Evolutionary conservation across 2,113 vertebrate genomes (phyloP).

Genomic region (Tachuris rubrigastra): DNA sequence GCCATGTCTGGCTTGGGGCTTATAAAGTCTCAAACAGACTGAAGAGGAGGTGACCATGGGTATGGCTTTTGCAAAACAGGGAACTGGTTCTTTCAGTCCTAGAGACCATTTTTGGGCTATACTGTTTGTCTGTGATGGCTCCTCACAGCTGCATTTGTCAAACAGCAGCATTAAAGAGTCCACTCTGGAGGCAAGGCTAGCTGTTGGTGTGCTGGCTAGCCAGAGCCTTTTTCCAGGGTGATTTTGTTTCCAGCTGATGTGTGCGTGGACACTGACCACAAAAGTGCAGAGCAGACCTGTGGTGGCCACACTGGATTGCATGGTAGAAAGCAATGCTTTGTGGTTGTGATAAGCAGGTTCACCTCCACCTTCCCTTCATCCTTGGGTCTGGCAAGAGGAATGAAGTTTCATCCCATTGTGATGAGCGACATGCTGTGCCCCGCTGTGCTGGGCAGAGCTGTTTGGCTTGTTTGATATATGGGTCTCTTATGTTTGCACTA

Average conservation of each 20-base stretch:
- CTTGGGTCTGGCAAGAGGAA: not conserved
- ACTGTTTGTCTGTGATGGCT: fast-evolving
- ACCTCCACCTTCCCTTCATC: not conserved
- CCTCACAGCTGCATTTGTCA: not conserved
- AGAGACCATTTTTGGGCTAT: not conserved
- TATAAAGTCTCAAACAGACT: fast-evolving
- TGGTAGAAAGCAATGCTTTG: not conserved
- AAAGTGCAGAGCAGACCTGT: fast-evolving
- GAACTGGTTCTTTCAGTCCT: not conserved
- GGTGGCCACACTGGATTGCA: not conserved
- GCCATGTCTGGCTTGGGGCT: not conserved
- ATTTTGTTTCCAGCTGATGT: not conserved
- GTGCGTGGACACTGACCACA: fast-evolving
- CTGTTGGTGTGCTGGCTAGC: not conserved
- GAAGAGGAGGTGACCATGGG: not conserved
- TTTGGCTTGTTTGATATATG: not conserved
- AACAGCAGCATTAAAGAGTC: not conserved
- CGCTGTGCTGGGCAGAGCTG: not conserved
- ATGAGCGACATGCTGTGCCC: not conserved
- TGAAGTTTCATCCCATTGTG: not conserved
- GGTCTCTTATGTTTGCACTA: not conserved
- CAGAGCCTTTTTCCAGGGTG: not conserved
- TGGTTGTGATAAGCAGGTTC: not conserved
- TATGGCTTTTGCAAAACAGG: not conserved
- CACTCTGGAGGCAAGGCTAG: not conserved